Percentiles rank a stretch among this genome's conserved stretches.
phyloP scores from a whole-genome alignment of 1,140 invertebrate species.

The Pseudomyrmex dendroicus region DNA sequence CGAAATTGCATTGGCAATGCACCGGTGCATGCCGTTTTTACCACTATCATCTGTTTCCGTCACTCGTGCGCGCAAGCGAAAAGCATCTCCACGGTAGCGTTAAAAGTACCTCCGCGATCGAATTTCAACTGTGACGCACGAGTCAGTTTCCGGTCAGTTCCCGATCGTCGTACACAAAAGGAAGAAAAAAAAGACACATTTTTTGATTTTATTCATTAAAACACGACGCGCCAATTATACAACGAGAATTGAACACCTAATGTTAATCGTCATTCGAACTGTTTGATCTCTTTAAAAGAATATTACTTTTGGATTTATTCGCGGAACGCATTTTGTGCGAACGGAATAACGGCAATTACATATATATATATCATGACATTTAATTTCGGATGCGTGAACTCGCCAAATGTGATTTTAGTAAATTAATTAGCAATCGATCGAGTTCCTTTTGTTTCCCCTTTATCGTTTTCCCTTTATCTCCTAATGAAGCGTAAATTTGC shows the following conservation, averaged over 20 bases:
- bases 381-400: neutral
- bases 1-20: constrained; percentile 45
- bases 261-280: too few relatives aligned
- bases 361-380: neutral
- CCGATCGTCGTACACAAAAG: neutral
- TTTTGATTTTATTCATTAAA: too few relatives aligned
- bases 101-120: constrained; percentile 15
- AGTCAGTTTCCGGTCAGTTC: neutral
- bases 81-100: neutral
- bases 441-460: neutral
- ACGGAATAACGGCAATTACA: too few relatives aligned
- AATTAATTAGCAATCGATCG: constrained; percentile 4
- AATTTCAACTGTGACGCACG: neutral
- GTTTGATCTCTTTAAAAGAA: too few relatives aligned
- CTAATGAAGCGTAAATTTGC: neutral
- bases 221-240: too few relatives aligned
- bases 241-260: too few relatives aligned
- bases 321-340: too few relatives aligned
- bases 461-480: neutral
- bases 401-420: neutral
- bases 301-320: too few relatives aligned
- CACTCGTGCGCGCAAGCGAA: neutral
- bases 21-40: neutral
- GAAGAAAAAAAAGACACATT: neutral
- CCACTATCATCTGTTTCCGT: constrained; percentile 16